Evolutionary conservation across 2,113 vertebrate genomes (phyloP).

Genomic region (Myocastor coypus): DNA sequence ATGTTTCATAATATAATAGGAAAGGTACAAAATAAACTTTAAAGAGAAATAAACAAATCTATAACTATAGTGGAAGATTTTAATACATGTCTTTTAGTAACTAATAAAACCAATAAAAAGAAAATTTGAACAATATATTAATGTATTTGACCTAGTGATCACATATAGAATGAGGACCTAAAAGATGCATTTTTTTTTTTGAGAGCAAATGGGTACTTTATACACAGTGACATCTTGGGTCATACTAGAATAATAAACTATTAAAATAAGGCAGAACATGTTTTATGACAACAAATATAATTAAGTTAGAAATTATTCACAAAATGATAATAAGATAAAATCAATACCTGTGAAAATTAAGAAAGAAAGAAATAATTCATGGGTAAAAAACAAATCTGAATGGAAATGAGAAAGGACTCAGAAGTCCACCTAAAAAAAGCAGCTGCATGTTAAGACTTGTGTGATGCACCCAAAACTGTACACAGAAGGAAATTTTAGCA

Average conservation of each 20-base stretch:
- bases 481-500: not conserved
- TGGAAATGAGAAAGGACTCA: constrained; percentile 10
- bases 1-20: not conserved
- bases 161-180: not conserved
- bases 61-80: not conserved
- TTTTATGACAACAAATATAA: constrained; percentile 45
- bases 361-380: not conserved
- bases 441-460: not conserved
- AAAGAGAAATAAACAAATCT: constrained; percentile 22
- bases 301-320: constrained; percentile 50
- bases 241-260: constrained; percentile 14
- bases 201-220: constrained; percentile 21
- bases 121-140: not conserved
- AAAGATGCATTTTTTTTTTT: not conserved
- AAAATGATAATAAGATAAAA: not conserved
- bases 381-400: not conserved
- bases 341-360: constrained; percentile 20
- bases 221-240: not conserved
- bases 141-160: constrained; percentile 7
- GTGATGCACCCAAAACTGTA: not conserved
- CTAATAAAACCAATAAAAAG: not conserved
- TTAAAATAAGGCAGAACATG: constrained; percentile 1
- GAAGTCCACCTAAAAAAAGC: not conserved
- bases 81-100: not conserved
- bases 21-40: constrained; percentile 13